These are phyloP conservation scores for Mythimna albipuncta DNA, from an alignment of 2,888 invertebrate genomes.

Conservation along the genomic window DNA sequence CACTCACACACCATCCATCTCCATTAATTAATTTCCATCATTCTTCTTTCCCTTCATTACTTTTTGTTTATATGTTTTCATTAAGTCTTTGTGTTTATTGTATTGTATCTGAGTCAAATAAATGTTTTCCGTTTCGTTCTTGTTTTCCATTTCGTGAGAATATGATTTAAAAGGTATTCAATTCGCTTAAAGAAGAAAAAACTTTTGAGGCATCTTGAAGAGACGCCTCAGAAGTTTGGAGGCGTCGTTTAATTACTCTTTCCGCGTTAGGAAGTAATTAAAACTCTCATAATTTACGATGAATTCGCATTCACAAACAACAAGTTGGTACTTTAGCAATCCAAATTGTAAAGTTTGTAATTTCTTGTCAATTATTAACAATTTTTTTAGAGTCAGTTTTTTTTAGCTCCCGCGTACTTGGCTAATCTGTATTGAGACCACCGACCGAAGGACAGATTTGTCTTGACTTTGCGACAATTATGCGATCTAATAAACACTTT, in stretches of 20 bases:
- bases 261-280: not conserved
- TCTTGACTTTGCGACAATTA: too few species aligned
- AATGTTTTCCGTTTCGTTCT: not conserved
- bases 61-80: too few species aligned
- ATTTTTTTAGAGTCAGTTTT: not conserved
- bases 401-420: not conserved
- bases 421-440: too few species aligned
- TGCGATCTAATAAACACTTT: too few species aligned
- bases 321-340: not conserved
- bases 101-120: too few species aligned
- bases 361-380: not conserved
- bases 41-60: too few species aligned
- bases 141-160: not conserved
- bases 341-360: not conserved
- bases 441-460: too few species aligned
- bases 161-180: not conserved
- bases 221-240: conserved; percentile 1
- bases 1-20: too few species aligned
- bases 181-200: not conserved
- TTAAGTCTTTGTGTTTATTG: too few species aligned
- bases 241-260: conserved; percentile 7
- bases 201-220: not conserved
- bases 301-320: not conserved
- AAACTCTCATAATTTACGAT: not conserved
- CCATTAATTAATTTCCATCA: too few species aligned